A percentile compares a stretch with the other conserved stretches of the same genome.
These are phyloP conservation scores for Thalassophryne amazonica DNA, from an alignment of 2,797 vertebrate species.

Conservation along the genomic window DNA sequence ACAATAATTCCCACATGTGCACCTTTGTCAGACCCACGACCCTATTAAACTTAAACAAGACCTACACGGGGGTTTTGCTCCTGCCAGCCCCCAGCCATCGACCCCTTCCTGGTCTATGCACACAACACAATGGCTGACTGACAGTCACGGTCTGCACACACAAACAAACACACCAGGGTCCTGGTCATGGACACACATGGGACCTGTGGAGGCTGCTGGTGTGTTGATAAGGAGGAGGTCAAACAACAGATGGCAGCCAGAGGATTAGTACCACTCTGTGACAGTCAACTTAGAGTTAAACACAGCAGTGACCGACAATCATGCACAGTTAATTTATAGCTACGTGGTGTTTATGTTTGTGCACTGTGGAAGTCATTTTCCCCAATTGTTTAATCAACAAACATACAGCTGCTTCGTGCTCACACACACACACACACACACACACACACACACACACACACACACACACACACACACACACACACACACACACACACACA, in stretches of 20 bases:
- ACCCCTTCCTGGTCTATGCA: slow-evolving; percentile 31
- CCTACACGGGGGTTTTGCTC: slow-evolving; percentile 36
- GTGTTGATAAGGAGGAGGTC: slow-evolving; percentile 62
- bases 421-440: neutral
- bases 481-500: neutral
- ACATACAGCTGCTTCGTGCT: too few species aligned
- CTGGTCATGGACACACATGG: slow-evolving; percentile 15
- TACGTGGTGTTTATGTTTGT: neutral
- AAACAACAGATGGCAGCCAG: slow-evolving; percentile 66
- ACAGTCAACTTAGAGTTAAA: slow-evolving; percentile 52
- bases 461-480: neutral
- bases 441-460: neutral
- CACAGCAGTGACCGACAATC: slow-evolving; percentile 17
- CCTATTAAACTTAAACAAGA: slow-evolving; percentile 78
- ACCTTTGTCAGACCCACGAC: slow-evolving; percentile 74
- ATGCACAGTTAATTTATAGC: neutral
- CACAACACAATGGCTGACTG: slow-evolving; percentile 45
- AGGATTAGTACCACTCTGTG: slow-evolving; percentile 53
- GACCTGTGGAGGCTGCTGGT: slow-evolving; percentile 35
- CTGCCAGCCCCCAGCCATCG: slow-evolving; percentile 39
- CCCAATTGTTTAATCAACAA: too few species aligned
- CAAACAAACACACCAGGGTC: slow-evolving; percentile 58
- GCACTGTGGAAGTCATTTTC: neutral
- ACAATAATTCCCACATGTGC: slow-evolving; percentile 80
- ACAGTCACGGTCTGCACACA: slow-evolving; percentile 54